Base-by-base conservation (phyloP, 2,888 invertebrate genomes). In the Mylabris sibirica region DNA sequence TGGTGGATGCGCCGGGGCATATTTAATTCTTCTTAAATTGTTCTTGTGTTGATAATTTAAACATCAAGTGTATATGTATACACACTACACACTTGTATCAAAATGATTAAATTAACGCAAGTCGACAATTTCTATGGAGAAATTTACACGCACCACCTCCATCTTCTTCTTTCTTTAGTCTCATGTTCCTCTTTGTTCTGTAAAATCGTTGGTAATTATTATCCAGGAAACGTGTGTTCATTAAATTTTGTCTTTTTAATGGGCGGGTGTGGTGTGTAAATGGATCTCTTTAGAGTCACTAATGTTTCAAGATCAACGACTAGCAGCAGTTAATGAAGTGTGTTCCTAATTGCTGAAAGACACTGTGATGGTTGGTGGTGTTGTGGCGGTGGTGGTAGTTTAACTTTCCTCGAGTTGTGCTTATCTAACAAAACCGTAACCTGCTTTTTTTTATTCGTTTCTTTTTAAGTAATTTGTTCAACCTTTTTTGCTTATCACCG, bases 301-400 rank as follows among this genome's bases (percentile, higher is more conserved):
- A 64, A 65, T 68, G 65, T 68, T 57, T 14, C 64, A 68, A 68
- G 65, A 68, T 68, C 65, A 68, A 65, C 65, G 62, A 68, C 59
- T 68, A 57, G 57, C 30, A 30, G 57, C 57, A 26, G 57, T 57
- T 68, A 68, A 68, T 65, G 68, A 68, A 68, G 68, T 65, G 65
- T 63, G 64, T 64, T 67, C 67, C 53, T 67, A 67, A 64, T 67
- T 67, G 64, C 67, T 60, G 34, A 60, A 60, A 67, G 67, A 57
- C 67, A 67, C 60, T 30, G 30, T 30, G 30, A n/a, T n/a, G n/a
- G n/a, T n/a, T n/a, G n/a, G n/a, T n/a, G n/a, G n/a, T n/a, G n/a
- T n/a, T n/a, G n/a, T n/a, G n/a, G n/a, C n/a, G n/a, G 30, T 30
- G 30, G 30, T 30, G 30, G 30, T 30, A 30, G 30, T 30, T 30